Evolutionary conservation across 2,797 vertebrate species (phyloP).

Genomic region (Psittacula derbiana): DNA sequence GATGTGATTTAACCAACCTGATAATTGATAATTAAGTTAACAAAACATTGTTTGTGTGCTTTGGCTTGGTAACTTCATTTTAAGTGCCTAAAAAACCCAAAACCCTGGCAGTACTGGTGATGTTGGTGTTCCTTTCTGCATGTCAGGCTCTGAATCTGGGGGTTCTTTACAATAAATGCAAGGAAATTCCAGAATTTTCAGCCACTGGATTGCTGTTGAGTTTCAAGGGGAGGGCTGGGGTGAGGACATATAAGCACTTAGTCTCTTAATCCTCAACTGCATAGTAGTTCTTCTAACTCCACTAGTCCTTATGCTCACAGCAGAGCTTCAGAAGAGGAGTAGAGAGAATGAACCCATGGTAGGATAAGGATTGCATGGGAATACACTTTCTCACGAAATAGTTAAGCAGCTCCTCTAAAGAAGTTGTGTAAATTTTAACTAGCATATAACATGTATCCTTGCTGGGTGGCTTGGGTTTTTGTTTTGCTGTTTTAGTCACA

Average conservation of each 20-base stretch:
- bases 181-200: neutral
- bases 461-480: neutral
- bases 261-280: neutral
- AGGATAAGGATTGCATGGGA: neutral
- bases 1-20: neutral
- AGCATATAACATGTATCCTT: neutral
- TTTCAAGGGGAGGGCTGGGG: neutral
- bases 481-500: conserved; percentile 77
- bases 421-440: neutral
- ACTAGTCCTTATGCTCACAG: neutral
- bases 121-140: neutral
- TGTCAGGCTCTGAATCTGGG: neutral
- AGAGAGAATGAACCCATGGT: neutral
- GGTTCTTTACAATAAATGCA: neutral
- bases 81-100: neutral
- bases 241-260: neutral
- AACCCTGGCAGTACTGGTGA: neutral
- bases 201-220: neutral
- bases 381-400: neutral
- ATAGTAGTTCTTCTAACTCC: neutral
- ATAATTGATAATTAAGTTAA: neutral
- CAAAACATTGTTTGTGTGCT: neutral
- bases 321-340: neutral
- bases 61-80: neutral
- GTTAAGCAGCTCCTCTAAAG: neutral